These are phyloP conservation scores for Mungos mungo DNA, from an alignment of 2,113 vertebrate species.

Conservation along the genomic window DNA sequence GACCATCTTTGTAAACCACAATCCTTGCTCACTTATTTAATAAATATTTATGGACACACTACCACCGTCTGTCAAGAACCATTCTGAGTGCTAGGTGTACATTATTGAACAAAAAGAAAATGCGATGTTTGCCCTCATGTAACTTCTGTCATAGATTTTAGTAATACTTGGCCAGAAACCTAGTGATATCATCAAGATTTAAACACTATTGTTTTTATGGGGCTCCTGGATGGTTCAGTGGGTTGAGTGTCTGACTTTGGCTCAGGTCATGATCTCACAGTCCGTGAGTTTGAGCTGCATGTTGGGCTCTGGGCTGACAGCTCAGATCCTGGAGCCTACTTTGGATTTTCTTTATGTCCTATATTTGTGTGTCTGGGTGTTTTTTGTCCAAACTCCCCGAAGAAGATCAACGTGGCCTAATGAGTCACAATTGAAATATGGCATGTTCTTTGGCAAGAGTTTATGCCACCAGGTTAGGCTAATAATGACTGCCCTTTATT, in stretches of 20 bases:
- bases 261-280: too few relatives aligned
- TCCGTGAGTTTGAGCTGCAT: too few relatives aligned
- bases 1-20: neutral
- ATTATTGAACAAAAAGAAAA: neutral
- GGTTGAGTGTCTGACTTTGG: too few relatives aligned
- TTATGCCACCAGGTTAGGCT: neutral
- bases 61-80: neutral
- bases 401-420: neutral
- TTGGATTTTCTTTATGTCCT: neutral
- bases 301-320: too few relatives aligned
- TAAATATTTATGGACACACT: neutral
- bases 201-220: neutral
- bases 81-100: neutral
- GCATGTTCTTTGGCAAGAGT: neutral
- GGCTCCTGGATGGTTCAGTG: too few relatives aligned
- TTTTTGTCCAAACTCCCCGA: neutral
- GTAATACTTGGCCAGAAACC: neutral
- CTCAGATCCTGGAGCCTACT: too few relatives aligned
- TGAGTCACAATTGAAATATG: neutral
- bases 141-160: neutral
- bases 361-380: neutral
- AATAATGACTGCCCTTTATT: neutral
- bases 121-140: neutral
- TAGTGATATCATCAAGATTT: neutral
- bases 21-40: neutral